These are phyloP conservation scores for Turdus rufiventris DNA, from an alignment of 2,113 vertebrate species.

Conservation along the genomic window DNA sequence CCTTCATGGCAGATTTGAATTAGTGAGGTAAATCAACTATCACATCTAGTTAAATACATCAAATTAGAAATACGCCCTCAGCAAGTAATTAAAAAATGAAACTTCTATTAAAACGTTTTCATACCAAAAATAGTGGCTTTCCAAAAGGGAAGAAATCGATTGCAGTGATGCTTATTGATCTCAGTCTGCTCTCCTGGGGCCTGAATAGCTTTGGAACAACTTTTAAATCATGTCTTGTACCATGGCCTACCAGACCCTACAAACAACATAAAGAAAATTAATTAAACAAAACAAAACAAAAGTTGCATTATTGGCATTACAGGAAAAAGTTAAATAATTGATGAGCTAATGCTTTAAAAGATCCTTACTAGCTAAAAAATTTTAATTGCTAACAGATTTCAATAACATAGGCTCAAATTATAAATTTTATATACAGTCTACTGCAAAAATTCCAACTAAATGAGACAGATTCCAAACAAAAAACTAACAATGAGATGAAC, in stretches of 20 bases:
- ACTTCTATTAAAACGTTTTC: neutral
- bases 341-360: neutral
- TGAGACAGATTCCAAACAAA: neutral
- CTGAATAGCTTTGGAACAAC: conserved; percentile 81
- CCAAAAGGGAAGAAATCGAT: conserved; percentile 88
- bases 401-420: neutral
- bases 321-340: neutral
- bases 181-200: conserved; percentile 65
- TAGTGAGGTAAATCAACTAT: neutral
- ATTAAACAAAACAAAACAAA: neutral
- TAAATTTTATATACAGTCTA: neutral
- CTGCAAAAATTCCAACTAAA: neutral
- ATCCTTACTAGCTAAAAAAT: neutral
- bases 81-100: neutral
- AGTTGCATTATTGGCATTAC: neutral
- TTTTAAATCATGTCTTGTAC: conserved; percentile 82
- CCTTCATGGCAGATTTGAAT: neutral
- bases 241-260: conserved; percentile 85
- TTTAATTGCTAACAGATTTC: neutral
- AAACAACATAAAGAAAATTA: neutral
- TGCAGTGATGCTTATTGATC: conserved; percentile 77
- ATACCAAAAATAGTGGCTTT: conserved; percentile 87
- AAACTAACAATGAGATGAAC: neutral
- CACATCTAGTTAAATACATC: neutral
- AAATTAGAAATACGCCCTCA: neutral